phyloP scores from a whole-genome alignment of 2,113 vertebrate genomes.

The Cacatua alba region DNA sequence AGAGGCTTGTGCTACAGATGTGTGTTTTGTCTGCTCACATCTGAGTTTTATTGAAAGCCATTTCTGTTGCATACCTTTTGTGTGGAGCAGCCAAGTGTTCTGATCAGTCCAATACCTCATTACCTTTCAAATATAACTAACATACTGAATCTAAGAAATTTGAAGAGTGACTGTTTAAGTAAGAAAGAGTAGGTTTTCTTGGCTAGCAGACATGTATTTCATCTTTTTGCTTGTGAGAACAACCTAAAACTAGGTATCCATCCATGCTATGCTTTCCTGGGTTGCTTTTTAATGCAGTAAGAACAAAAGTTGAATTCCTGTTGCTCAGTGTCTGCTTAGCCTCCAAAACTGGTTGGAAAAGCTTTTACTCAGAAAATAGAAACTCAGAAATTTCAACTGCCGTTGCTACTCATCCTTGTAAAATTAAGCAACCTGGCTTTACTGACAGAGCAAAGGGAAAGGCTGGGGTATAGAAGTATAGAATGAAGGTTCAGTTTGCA shows the following conservation, averaged over 20 bases:
- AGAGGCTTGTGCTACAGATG: background rate
- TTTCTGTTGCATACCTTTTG: background rate
- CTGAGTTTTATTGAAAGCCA: background rate
- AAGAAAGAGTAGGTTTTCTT: background rate
- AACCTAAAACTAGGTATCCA: background rate
- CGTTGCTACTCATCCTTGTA: background rate
- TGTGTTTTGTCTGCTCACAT: background rate
- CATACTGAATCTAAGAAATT: background rate
- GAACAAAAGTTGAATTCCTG: background rate
- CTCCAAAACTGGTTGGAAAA: background rate
- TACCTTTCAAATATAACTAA: background rate
- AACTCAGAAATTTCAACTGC: background rate
- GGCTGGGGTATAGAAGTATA: no score
- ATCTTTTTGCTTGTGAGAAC: background rate
- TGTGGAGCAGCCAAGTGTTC: background rate
- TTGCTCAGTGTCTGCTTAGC: background rate
- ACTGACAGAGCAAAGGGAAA: background rate
- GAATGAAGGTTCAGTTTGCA: background rate
- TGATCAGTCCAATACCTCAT: background rate
- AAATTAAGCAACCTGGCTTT: rapidly evolving
- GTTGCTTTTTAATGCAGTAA: background rate
- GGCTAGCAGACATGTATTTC: background rate
- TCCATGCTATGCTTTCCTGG: background rate
- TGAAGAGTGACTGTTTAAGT: background rate
- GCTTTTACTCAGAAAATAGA: background rate